These are phyloP conservation scores for Drepana arcuata DNA, from an alignment of 1,140 invertebrate genomes.

Conservation along the genomic window DNA sequence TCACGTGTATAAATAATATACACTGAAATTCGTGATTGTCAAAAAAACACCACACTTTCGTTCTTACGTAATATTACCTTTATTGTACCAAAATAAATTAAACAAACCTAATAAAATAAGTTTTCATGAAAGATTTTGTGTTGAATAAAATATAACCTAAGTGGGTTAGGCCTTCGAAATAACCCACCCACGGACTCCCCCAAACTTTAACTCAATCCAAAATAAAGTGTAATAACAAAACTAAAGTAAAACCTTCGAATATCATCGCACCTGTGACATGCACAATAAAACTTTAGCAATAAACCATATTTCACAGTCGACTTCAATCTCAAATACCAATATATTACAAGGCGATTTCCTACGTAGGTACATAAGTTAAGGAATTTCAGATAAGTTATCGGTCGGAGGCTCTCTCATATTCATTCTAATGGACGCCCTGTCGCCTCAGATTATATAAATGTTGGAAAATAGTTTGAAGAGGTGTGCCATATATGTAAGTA, in stretches of 20 bases:
- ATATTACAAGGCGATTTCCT: constrained; percentile 60
- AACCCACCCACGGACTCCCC: too few relatives aligned
- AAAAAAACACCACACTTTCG: too few relatives aligned
- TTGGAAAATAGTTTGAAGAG: constrained; percentile 32
- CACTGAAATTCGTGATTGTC: too few relatives aligned
- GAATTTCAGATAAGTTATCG: constrained; percentile 52
- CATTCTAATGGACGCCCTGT: constrained; percentile 36
- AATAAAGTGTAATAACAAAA: too few relatives aligned
- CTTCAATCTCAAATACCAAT: constrained; percentile 65
- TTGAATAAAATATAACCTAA: too few relatives aligned
- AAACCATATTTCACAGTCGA: constrained; percentile 63
- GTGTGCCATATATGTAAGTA: constrained; percentile 30
- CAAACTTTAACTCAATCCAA: too few relatives aligned
- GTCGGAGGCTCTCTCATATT: constrained; percentile 37
- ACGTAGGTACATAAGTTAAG: constrained; percentile 51
- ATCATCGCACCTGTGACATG: constrained; percentile 54
- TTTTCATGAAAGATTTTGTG: too few relatives aligned
- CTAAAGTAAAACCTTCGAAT: constrained; percentile 35
- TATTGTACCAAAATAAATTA: too few relatives aligned
- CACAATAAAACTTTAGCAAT: constrained; percentile 69
- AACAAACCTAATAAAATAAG: too few relatives aligned
- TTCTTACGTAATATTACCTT: too few relatives aligned
- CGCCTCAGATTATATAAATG: constrained; percentile 25
- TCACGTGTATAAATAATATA: too few relatives aligned
- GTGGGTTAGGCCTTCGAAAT: too few relatives aligned